Conservation (phyloP, 2,113 vertebrate species). For the Dasypus novemcinctus region DNA sequence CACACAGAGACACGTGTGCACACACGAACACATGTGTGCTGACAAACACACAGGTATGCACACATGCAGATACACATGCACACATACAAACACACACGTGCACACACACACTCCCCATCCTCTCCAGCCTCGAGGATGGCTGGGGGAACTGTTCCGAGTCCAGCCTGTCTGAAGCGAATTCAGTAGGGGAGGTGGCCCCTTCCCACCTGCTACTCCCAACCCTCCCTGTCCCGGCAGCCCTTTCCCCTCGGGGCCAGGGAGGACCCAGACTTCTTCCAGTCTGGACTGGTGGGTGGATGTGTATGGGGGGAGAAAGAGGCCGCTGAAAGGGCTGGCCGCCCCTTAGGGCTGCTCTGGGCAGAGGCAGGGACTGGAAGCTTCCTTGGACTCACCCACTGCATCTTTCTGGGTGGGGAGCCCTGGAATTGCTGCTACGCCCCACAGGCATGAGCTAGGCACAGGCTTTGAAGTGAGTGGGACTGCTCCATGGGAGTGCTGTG, state of each 20-base stretch:
- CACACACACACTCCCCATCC: rapidly evolving
- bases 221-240: rapidly evolving
- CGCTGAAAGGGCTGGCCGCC: not conserved
- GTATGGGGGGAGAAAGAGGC: not conserved
- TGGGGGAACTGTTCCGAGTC: not conserved
- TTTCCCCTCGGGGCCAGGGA: not conserved
- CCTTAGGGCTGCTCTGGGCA: not conserved
- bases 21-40: not conserved
- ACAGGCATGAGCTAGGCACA: not conserved
- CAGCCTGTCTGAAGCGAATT: not conserved
- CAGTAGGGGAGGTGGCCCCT: not conserved
- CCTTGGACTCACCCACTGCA: not conserved
- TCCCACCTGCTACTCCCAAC: too few species aligned
- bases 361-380: not conserved
- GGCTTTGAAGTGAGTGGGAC: not conserved
- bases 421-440: not conserved
- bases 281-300: not conserved
- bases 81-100: not conserved
- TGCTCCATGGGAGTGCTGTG: not conserved
- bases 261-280: not conserved
- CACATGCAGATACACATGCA: too few species aligned
- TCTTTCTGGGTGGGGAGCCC: not conserved
- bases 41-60: not conserved
- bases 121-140: not conserved
- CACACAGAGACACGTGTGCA: not conserved